Percentiles rank a stretch among this genome's conserved stretches.
Evolutionary conservation across 2,797 vertebrate species (phyloP).

Genomic region (Mormyrops boulengeri): DNA sequence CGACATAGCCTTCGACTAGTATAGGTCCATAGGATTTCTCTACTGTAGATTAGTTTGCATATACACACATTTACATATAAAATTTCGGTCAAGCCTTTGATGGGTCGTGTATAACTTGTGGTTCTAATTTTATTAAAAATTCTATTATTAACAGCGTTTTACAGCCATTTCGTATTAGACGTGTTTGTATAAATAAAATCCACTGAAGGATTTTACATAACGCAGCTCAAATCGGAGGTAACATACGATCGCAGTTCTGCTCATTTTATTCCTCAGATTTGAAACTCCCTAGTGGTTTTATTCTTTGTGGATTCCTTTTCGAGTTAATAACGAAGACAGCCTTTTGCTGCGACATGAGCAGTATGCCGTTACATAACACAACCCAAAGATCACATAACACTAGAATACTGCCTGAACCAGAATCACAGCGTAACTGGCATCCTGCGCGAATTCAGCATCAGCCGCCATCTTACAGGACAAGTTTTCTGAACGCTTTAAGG

Average conservation of each 20-base stretch:
- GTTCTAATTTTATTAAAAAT: neutral
- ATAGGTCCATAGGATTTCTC: neutral
- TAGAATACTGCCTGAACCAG: neutral
- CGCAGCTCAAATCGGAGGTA: neutral
- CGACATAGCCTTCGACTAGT: neutral
- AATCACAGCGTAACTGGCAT: neutral
- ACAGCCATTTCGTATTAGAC: neutral
- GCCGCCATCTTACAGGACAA: slow-evolving; percentile 46
- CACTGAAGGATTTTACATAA: neutral
- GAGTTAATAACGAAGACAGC: neutral
- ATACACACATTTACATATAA: neutral
- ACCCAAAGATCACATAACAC: neutral
- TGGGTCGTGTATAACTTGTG: neutral
- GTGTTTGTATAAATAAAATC: neutral
- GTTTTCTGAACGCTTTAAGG: slow-evolving; percentile 30
- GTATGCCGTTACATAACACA: neutral
- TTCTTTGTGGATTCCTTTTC: neutral
- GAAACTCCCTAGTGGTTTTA: neutral
- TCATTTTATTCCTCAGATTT: neutral
- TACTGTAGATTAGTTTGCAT: neutral
- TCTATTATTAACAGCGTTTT: neutral
- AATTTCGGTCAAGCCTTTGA: neutral
- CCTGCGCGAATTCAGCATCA: neutral
- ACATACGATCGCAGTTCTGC: neutral
- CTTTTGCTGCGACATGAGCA: neutral